Percentiles rank a stretch among this genome's conserved stretches.
Evolutionary conservation across 2,797 vertebrate species (phyloP).

Genomic region (Rhyacichthys aspro): DNA sequence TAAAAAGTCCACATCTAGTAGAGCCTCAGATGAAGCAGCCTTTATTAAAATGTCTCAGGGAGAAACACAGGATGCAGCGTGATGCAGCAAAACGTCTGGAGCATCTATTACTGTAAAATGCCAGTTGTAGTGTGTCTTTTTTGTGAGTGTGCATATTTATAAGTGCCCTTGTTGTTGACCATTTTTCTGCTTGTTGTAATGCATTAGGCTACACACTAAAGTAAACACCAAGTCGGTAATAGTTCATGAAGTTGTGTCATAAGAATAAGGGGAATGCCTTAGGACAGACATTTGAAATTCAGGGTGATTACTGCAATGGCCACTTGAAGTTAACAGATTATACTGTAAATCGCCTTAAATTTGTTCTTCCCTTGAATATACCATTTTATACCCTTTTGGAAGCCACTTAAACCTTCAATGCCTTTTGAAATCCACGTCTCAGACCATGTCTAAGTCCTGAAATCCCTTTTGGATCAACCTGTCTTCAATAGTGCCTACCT

Average conservation of each 20-base stretch:
- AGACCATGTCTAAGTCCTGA: conserved; percentile 2
- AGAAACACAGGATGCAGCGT: conserved; percentile 31
- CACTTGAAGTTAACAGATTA: too few species aligned
- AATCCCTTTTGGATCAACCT: conserved; percentile 8
- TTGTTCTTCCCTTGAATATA: too few species aligned
- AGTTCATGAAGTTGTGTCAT: too few species aligned
- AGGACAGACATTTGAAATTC: too few species aligned
- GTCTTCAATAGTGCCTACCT: conserved; percentile 1
- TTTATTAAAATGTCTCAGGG: conserved; percentile 16
- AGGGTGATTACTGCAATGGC: too few species aligned
- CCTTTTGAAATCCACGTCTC: conserved; percentile 2
- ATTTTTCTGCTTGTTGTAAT: conserved; percentile 26
- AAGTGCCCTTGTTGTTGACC: conserved; percentile 2
- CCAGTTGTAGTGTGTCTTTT: conserved; percentile 19
- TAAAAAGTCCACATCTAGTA: neutral
- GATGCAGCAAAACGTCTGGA: conserved; percentile 62
- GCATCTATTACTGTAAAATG: conserved; percentile 32
- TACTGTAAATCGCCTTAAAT: too few species aligned
- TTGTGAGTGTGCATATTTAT: conserved; percentile 6
- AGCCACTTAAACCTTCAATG: conserved; percentile 1
- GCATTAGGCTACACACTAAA: conserved; percentile 37
- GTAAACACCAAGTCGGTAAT: too few species aligned
- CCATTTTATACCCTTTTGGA: too few species aligned
- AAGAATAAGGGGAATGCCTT: too few species aligned
- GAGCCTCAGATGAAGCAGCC: neutral